Percentiles rank a stretch among this genome's conserved stretches.
Evolutionary conservation across 2,113 vertebrate genomes (phyloP).

Genomic region (Vulpes ferrilata): DNA sequence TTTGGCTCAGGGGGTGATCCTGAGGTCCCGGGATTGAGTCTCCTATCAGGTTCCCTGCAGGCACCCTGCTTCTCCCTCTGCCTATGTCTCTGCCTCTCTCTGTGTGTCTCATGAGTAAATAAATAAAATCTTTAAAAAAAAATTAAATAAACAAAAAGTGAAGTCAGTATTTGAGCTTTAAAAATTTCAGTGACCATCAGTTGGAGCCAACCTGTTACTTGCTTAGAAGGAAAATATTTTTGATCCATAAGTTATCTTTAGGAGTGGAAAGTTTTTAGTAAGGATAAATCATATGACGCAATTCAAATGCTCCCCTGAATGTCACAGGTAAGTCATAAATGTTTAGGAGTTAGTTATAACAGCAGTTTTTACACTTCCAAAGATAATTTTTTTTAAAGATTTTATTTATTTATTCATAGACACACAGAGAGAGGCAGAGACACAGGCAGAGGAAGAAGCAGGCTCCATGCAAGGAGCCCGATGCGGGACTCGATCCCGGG

Average conservation of each 20-base stretch:
- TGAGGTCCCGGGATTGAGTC: too few species aligned
- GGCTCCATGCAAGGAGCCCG: background rate
- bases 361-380: background rate
- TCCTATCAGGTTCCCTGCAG: too few species aligned
- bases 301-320: background rate
- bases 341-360: background rate
- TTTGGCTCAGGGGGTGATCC: too few species aligned
- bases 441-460: background rate
- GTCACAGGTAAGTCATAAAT: background rate
- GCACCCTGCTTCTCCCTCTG: too few species aligned
- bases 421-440: background rate
- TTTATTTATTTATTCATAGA: background rate
- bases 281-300: background rate
- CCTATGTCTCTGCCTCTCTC: too few species aligned
- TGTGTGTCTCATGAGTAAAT: too few species aligned
- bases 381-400: background rate
- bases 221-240: conserved; percentile 24
- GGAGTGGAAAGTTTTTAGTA: background rate
- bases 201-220: background rate
- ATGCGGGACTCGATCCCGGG: background rate
- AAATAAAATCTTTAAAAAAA: too few species aligned
- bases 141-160: background rate
- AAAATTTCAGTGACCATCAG: background rate
- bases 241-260: conserved; percentile 25
- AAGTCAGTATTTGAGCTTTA: background rate